Evolutionary conservation across 2,888 invertebrate species (phyloP), one percentile per base, ranked within the genome.

Genomic region (Oeneis ivallda): DNA sequence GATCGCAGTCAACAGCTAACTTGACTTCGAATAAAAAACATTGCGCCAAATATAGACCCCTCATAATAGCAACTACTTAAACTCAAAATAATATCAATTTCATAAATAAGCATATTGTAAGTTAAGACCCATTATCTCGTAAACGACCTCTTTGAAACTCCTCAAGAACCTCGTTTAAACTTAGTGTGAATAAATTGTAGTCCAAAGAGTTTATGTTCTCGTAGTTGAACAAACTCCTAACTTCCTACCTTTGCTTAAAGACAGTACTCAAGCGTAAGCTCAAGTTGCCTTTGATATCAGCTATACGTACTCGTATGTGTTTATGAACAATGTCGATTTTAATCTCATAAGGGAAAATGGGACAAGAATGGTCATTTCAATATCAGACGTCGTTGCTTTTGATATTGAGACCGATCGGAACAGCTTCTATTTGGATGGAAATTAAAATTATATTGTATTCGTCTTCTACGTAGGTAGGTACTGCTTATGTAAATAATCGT

Each of bases 131-230:
- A 59, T 59, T 59, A 61, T 61, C 60, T 39, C 50, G 50, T 15
- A 52, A 26, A 41, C 52, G 61, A 52, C 41, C 41, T 26, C 37
- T 61, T 50, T 60, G 50, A 60, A 61, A 61, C 61, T 52, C 39
- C 32, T 52, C 26, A 61, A 52, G 61, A 52, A 52, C 52, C 61
- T 61, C 61, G 61, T 61, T 61, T 61, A 61, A 61, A 61, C 52
- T 61, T 52, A 41, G 61, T 61, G 61, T 61, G 61, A 61, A 61
- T 61, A 61, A 61, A 52, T 61, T 61, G 61, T 61, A 61, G 52
- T 41, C 50, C 60, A 60, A 59, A 60, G 61, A 61, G 39, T 61
- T 61, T 43, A 37, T 59, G 59, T 59, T 59, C 59, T 37, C 49
- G 52, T 52, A 61, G 61, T 52, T 50, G 61, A 61, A 15, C 41